Evolutionary conservation across 2,888 invertebrate species (phyloP).

Genomic region (Strigamia maritima): DNA sequence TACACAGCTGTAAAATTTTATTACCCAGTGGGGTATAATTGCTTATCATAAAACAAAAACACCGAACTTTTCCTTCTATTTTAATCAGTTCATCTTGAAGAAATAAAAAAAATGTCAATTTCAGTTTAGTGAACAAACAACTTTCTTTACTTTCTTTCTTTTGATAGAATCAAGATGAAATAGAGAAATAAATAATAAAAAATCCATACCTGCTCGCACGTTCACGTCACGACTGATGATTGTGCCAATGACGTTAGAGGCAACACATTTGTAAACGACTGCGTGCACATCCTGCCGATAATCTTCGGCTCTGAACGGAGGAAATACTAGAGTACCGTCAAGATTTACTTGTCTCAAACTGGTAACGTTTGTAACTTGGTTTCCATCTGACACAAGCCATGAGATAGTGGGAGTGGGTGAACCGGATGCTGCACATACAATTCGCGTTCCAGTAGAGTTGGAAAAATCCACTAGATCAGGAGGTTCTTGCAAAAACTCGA

Average conservation of each 20-base stretch:
- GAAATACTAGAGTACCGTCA: conserved; percentile 38
- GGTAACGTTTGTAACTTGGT: conserved; percentile 39
- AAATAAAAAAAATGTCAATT: background rate
- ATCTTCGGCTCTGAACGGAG: conserved; percentile 39
- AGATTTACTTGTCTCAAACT: conserved; percentile 35
- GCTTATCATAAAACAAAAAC: background rate
- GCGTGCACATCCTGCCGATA: conserved; percentile 39
- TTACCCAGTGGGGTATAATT: background rate
- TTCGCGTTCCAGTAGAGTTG: conserved; percentile 38
- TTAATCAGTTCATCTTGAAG: background rate
- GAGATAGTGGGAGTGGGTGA: conserved; percentile 35
- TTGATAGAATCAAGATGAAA: background rate
- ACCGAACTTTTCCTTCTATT: background rate
- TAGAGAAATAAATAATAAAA: background rate
- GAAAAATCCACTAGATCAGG: conserved; percentile 38
- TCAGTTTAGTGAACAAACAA: background rate
- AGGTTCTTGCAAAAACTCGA: conserved; percentile 35
- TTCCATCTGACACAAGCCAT: conserved; percentile 39
- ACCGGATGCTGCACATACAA: conserved; percentile 34
- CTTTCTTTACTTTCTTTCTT: no score
- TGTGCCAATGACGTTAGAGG: conserved; percentile 35
- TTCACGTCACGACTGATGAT: conserved; percentile 39
- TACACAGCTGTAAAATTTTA: background rate
- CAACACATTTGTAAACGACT: conserved; percentile 39
- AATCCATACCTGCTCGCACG: conserved; percentile 37